A percentile compares a stretch with the other conserved stretches of the same genome.
Conservation (phyloP, 2,888 invertebrate species). For the Creontiades dilutus region DNA sequence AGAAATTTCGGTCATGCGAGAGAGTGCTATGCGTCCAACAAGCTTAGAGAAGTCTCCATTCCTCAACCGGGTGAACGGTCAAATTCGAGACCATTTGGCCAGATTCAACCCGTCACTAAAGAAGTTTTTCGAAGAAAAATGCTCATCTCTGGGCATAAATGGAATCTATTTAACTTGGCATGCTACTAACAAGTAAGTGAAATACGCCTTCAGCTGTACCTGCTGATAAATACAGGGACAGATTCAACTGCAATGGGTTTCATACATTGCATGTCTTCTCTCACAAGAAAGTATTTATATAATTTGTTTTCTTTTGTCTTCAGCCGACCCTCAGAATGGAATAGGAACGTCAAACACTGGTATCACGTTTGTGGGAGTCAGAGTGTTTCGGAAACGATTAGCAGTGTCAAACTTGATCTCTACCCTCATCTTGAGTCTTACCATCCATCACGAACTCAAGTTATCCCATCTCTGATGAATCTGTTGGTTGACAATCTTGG, state of each 20-base stretch:
- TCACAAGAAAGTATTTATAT: background rate
- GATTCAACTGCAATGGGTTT: background rate
- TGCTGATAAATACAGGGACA: background rate
- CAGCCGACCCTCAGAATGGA: slow-evolving; percentile 64
- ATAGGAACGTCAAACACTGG: slow-evolving; percentile 61
- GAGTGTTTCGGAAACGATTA: slow-evolving; percentile 50
- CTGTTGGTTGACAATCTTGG: slow-evolving; percentile 27
- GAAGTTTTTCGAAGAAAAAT: slow-evolving; percentile 62
- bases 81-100: slow-evolving; percentile 34
- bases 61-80: slow-evolving; percentile 35
- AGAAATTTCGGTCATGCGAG: slow-evolving; percentile 61
- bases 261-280: too few species aligned
- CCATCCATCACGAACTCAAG: slow-evolving; percentile 13
- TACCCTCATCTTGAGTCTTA: slow-evolving; percentile 46
- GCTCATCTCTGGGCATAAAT: slow-evolving; percentile 46
- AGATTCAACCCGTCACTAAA: slow-evolving; percentile 22
- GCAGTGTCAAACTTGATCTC: slow-evolving; percentile 56
- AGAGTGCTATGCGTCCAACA: background rate
- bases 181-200: slow-evolving; percentile 58
- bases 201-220: background rate
- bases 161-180: slow-evolving; percentile 65
- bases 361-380: slow-evolving; percentile 52
- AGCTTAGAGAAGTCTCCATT: slow-evolving; percentile 56
- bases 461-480: slow-evolving; percentile 50
- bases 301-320: background rate